Conservation (phyloP, 1,140 invertebrate genomes). For the Drosophila mayri region DNA sequence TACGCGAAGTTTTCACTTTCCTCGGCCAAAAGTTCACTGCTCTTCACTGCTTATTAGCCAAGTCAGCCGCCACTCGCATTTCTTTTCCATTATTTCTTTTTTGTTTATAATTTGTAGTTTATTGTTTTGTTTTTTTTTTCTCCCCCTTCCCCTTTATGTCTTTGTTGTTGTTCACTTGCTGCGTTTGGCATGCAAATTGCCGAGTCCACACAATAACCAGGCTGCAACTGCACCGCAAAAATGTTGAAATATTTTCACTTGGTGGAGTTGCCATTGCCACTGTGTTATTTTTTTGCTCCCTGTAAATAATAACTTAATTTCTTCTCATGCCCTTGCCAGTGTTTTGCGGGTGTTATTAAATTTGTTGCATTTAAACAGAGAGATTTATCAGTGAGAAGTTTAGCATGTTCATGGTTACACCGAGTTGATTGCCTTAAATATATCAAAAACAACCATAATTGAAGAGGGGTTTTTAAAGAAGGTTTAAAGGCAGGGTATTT, state of each 20-base stretch:
- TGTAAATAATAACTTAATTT: constrained; percentile 72
- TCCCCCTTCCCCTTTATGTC: not conserved
- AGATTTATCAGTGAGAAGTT: constrained; percentile 20
- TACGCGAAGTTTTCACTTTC: constrained; percentile 64
- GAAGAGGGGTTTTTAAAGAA: not conserved
- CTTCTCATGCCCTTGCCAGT: constrained; percentile 52
- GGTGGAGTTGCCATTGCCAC: constrained; percentile 38
- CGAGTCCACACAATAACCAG: constrained; percentile 47
- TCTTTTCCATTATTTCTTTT: constrained; percentile 55
- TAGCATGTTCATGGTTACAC: constrained; percentile 8
- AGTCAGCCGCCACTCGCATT: constrained; percentile 48
- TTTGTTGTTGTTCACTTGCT: constrained; percentile 37
- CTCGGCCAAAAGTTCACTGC: constrained; percentile 66
- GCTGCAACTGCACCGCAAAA: constrained; percentile 62
- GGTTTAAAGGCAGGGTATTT: not conserved
- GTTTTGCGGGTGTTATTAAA: constrained; percentile 30
- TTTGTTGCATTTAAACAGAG: constrained; percentile 27
- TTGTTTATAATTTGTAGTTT: constrained; percentile 64
- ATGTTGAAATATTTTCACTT: constrained; percentile 76
- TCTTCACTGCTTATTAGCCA: constrained; percentile 66
- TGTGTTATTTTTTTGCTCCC: constrained; percentile 23
- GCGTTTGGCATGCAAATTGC: constrained; percentile 77
- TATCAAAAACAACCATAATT: not conserved
- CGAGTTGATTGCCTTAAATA: not conserved
- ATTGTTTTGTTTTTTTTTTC: constrained; percentile 55